These are phyloP conservation scores for Gambusia holbrooki DNA, from an alignment of 2,113 vertebrate species.

Conservation along the genomic window DNA sequence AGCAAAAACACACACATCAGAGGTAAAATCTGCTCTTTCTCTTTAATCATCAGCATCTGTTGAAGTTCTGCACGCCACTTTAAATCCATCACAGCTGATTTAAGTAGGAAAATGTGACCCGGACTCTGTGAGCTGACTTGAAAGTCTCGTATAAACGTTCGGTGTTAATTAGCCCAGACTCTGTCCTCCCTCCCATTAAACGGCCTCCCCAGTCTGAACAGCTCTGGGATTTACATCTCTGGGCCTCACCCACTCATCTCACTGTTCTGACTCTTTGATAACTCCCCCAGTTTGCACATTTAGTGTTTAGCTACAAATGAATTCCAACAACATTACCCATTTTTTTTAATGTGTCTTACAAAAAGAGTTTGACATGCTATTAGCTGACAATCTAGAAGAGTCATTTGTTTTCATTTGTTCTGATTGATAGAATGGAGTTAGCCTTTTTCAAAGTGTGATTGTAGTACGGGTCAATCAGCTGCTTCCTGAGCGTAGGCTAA, in stretches of 20 bases:
- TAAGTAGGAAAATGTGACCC: conserved; percentile 28
- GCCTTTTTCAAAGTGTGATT: too few species aligned
- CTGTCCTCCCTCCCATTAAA: conserved; percentile 5
- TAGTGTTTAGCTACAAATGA: too few species aligned
- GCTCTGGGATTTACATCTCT: conserved; percentile 31
- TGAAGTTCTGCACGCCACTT: neutral
- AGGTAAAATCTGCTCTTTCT: too few species aligned
- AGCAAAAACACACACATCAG: too few species aligned
- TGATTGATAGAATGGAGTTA: too few species aligned
- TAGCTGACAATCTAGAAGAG: too few species aligned
- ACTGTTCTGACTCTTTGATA: conserved; percentile 46
- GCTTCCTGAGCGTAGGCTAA: too few species aligned
- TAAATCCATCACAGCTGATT: neutral
- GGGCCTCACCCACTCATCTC: conserved; percentile 22
- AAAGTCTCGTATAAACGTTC: neutral
- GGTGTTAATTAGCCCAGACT: conserved; percentile 39
- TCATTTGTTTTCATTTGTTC: too few species aligned
- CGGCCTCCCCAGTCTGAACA: conserved; percentile 27
- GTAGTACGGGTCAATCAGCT: too few species aligned
- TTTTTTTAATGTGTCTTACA: too few species aligned
- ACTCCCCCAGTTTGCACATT: conserved; percentile 17
- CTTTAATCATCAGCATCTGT: neutral
- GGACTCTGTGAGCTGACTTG: conserved; percentile 1
- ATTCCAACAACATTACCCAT: too few species aligned
- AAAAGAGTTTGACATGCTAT: too few species aligned